Base-by-base conservation (phyloP, 2,113 vertebrate genomes). In the Phyllopteryx taeniolatus region DNA sequence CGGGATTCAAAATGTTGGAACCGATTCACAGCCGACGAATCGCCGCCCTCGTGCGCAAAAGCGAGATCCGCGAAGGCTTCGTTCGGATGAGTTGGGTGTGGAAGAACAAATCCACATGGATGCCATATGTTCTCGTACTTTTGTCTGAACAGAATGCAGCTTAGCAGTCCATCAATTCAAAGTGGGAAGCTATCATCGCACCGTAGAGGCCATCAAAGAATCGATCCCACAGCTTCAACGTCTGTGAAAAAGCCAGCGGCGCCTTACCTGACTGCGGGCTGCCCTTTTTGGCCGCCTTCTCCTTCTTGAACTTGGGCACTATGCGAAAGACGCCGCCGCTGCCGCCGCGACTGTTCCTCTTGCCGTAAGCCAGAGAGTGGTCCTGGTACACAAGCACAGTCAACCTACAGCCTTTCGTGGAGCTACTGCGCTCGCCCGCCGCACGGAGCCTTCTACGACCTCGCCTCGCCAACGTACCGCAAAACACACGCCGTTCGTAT, bases 231-330 rank as follows among this genome's bases (percentile, higher is more conserved):
- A 20, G 49, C 15, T 27, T 27, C 27, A 27, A 44, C 12, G 42
- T 11, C 20, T 19, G 9, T 1, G 15, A 27, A 13, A 27, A 31
- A 57, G 56, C 31, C 22, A 31, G 47, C 14, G 2, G 33, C 22
- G 22, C 79, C 91, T 92, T 96, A 99, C 97, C 97, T 94, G 96
- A 95, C 90, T 96, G 96, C 65, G 94, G 90, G 83, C 92, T 95
- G 46, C 89, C 91, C 93, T 97, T 99, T 94, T 98, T 94, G 90
- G 93, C 83, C 64, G 88, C 85, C 81, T 96, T 98, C 80, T 99
- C 97, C 87, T 98, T 99, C 93, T 99, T 99, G 94, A 98, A 98
- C 86, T 98, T 99, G 91, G 97, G 97, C 87, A 98, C 97, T 77
- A 99, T 98, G 72, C 96, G 96, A 74, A 99, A 99, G 88, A 99